phyloP scores from a whole-genome alignment of 2,113 vertebrate species.

The Porphyrio hochstetteri region DNA sequence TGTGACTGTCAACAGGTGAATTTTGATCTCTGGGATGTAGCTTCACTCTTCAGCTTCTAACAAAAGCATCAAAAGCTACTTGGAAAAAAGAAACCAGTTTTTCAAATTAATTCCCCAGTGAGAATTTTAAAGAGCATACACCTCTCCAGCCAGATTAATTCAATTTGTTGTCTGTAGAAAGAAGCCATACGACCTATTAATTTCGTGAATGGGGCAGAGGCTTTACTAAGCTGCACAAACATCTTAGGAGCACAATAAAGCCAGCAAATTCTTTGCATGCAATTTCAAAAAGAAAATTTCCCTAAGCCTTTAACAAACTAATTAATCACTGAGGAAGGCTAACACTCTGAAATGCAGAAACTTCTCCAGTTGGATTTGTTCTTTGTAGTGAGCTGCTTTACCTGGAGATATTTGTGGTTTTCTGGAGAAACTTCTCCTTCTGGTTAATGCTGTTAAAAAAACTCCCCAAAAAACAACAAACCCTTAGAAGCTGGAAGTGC shows the following conservation, averaged over 20 bases:
- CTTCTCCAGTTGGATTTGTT: background rate
- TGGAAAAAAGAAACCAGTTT: background rate
- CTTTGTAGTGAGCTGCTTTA: background rate
- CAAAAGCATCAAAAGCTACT: background rate
- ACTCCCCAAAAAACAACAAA: background rate
- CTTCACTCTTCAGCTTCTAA: background rate
- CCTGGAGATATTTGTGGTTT: background rate
- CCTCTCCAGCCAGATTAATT: conserved; percentile 2
- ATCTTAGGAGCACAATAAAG: background rate
- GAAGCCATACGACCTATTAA: background rate
- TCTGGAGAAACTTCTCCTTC: background rate
- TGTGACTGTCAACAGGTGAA: background rate
- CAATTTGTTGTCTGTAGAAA: conserved; percentile 7
- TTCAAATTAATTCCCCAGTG: background rate
- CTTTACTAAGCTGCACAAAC: background rate
- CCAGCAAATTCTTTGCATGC: background rate
- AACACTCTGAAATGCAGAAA: background rate
- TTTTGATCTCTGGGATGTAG: background rate
- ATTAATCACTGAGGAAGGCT: background rate
- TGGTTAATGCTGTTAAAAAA: background rate
- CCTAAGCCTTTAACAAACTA: background rate
- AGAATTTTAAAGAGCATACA: background rate
- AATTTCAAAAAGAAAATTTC: background rate
- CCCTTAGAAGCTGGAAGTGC: background rate
- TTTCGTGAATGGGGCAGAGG: background rate